Evolutionary conservation across 1,140 invertebrate genomes (phyloP).

Genomic region (Battus philenor): DNA sequence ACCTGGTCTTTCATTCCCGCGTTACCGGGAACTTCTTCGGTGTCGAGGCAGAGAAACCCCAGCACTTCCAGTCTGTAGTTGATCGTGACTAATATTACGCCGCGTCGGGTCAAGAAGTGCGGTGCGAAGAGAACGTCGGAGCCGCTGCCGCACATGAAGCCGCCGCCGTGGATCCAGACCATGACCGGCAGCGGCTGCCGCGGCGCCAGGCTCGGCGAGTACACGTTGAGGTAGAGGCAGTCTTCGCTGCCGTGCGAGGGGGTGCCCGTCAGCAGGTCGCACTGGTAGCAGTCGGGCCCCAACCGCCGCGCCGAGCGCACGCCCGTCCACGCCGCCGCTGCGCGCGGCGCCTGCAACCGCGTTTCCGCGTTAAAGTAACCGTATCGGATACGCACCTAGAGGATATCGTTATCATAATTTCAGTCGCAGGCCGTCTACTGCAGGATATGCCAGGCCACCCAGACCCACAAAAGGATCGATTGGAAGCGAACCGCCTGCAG

Average conservation of each 20-base stretch:
- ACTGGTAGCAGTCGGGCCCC: slow-evolving; percentile 34
- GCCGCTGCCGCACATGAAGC: slow-evolving; percentile 77
- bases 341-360: slow-evolving; percentile 51
- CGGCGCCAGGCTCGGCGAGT: slow-evolving; percentile 60
- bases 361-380: too few relatives aligned
- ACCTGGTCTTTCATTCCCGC: slow-evolving; percentile 81
- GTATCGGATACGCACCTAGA: too few relatives aligned
- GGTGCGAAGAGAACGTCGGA: slow-evolving; percentile 75
- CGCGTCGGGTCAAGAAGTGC: slow-evolving; percentile 78
- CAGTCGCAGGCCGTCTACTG: too few relatives aligned
- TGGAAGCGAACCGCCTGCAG: too few relatives aligned
- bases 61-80: slow-evolving; percentile 35
- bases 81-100: slow-evolving; percentile 78
- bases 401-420: too few relatives aligned
- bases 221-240: slow-evolving; percentile 80
- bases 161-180: slow-evolving; percentile 73
- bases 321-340: slow-evolving; percentile 40
- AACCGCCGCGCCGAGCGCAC: slow-evolving; percentile 32
- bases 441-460: too few relatives aligned
- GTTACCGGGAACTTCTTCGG: slow-evolving; percentile 80
- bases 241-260: slow-evolving; percentile 66
- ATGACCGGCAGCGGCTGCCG: slow-evolving; percentile 54
- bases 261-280: slow-evolving; percentile 29
- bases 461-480: too few relatives aligned
- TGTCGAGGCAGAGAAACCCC: slow-evolving; percentile 64